These are phyloP conservation scores for Fregetta grallaria DNA, from an alignment of 2,113 vertebrate species.

Conservation along the genomic window DNA sequence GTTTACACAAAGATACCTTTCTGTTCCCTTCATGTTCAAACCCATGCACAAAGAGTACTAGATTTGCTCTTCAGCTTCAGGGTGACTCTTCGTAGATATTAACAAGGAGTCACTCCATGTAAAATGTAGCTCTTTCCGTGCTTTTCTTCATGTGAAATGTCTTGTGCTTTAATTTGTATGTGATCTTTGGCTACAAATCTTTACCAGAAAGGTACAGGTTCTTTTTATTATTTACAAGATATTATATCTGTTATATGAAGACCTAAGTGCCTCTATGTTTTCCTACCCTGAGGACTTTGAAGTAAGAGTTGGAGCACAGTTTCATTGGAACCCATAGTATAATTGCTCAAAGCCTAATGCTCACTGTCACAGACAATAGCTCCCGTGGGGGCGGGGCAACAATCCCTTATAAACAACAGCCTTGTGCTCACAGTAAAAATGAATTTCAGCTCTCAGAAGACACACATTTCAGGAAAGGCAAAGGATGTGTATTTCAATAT, in stretches of 20 bases:
- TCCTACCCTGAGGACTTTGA: not conserved
- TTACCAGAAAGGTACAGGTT: not conserved
- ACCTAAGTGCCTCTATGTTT: not conserved
- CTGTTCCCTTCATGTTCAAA: not conserved
- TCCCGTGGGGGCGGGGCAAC: not conserved
- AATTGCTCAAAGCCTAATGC: constrained; percentile 18
- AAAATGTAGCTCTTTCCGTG: not conserved
- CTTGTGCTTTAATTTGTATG: not conserved
- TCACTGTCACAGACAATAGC: constrained; percentile 18
- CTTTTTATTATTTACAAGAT: not conserved
- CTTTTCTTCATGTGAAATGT: not conserved
- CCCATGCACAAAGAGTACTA: not conserved
- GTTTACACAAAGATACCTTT: not conserved
- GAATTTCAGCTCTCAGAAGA: constrained; percentile 17
- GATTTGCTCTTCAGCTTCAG: not conserved
- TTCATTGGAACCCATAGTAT: not conserved
- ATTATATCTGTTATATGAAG: not conserved
- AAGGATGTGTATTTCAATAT: constrained; percentile 23
- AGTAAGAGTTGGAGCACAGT: not conserved
- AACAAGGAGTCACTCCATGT: not conserved
- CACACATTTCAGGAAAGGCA: not conserved
- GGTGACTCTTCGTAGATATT: not conserved
- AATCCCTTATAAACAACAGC: constrained; percentile 16
- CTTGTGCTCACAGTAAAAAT: constrained; percentile 12
- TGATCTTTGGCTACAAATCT: not conserved